Evolutionary conservation across 2,113 vertebrate genomes (phyloP).

Genomic region (Ranitomeya variabilis): DNA sequence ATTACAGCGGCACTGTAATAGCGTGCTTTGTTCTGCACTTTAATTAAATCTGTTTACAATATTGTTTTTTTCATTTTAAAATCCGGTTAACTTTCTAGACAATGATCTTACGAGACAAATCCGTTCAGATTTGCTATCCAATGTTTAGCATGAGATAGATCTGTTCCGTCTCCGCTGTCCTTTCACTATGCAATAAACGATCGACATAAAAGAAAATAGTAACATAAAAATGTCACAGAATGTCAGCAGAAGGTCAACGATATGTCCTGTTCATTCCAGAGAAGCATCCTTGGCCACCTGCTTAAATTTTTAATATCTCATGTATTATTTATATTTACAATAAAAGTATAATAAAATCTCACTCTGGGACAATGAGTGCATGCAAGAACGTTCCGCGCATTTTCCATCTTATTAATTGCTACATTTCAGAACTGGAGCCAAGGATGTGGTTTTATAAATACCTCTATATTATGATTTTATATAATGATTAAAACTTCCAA

Average conservation of each 20-base stretch:
- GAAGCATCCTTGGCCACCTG: slow-evolving; percentile 22
- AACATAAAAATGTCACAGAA: slow-evolving; percentile 45
- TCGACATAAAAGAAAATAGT: slow-evolving; percentile 39
- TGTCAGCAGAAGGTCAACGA: slow-evolving; percentile 39
- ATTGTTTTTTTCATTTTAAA: neutral
- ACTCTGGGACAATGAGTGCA: neutral
- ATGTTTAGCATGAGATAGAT: slow-evolving; percentile 8
- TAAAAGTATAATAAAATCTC: slow-evolving; percentile 20
- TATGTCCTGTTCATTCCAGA: slow-evolving; percentile 23
- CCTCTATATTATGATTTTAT: neutral
- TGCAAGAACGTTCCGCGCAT: neutral
- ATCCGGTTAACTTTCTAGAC: neutral
- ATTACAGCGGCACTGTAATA: neutral
- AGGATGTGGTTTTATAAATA: slow-evolving; percentile 32
- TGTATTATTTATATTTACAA: slow-evolving; percentile 50
- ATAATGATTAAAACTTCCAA: neutral
- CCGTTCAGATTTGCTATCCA: neutral
- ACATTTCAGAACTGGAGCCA: neutral
- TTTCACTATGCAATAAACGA: slow-evolving; percentile 18
- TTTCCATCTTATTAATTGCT: slow-evolving; percentile 14
- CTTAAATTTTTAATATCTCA: slow-evolving; percentile 36
- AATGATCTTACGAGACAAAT: neutral
- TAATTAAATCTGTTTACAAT: neutral
- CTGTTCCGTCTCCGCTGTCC: neutral
- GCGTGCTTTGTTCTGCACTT: neutral